Conservation (phyloP, 2,113 vertebrate genomes). For the Cebus imitator region DNA sequence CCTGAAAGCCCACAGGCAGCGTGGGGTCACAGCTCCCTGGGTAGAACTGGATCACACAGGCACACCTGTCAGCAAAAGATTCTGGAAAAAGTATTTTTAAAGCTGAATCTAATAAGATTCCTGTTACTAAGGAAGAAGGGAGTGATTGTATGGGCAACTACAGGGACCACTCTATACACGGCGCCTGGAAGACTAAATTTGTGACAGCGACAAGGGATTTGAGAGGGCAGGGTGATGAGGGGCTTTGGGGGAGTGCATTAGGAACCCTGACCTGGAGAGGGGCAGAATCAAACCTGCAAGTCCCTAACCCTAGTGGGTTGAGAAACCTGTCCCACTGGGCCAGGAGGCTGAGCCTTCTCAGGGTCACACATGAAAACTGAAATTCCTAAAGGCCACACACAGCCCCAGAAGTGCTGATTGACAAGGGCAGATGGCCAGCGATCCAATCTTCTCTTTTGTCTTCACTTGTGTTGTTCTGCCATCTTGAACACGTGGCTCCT, state of each 20-base stretch:
- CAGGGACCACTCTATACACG: background rate
- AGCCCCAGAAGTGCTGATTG: background rate
- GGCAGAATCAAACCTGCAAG: background rate
- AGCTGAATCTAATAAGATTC: background rate
- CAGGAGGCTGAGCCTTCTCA: background rate
- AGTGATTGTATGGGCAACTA: background rate
- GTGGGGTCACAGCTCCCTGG: background rate
- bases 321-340: background rate
- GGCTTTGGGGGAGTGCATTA: background rate
- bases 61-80: background rate
- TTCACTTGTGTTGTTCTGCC: background rate
- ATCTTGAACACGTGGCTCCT: background rate
- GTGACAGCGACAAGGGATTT: background rate
- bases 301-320: background rate
- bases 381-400: background rate
- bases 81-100: background rate
- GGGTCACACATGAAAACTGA: background rate
- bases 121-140: background rate
- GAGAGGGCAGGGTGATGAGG: background rate
- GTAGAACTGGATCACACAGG: background rate
- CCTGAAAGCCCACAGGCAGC: background rate
- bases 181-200: background rate
- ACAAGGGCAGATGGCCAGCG: background rate
- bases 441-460: background rate
- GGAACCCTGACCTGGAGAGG: background rate